A percentile compares a stretch with the other conserved stretches of the same genome.
These are phyloP conservation scores for Notothenia rossii DNA, from an alignment of 2,113 vertebrate species.

Conservation along the genomic window DNA sequence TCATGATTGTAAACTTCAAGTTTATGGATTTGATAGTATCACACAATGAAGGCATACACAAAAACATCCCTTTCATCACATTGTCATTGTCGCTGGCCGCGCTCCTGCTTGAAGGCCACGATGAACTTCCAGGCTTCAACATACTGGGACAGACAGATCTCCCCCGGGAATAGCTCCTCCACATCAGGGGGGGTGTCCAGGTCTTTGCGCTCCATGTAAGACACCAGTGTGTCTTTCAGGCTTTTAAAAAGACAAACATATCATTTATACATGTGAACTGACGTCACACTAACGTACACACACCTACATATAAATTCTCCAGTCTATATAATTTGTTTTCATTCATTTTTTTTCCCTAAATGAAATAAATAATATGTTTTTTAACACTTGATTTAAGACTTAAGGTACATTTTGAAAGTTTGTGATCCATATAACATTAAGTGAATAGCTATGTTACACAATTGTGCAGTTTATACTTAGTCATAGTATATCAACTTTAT, in stretches of 20 bases:
- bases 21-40: background rate
- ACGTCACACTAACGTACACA: background rate
- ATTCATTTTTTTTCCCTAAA: background rate
- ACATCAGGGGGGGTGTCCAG: constrained; percentile 79
- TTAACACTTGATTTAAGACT: background rate
- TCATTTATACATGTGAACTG: constrained; percentile 1
- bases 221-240: constrained; percentile 84
- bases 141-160: constrained; percentile 84
- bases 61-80: background rate
- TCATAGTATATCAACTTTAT: background rate
- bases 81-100: constrained; percentile 65
- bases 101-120: constrained; percentile 82
- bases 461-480: background rate
- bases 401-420: background rate
- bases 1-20: constrained; percentile 56
- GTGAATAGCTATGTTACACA: background rate
- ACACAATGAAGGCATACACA: constrained; percentile 6
- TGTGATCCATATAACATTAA: background rate
- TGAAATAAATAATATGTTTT: background rate
- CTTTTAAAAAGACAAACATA: constrained; percentile 78
- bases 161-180: constrained; percentile 83
- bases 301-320: background rate
- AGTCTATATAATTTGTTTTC: too few relatives aligned
- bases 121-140: constrained; percentile 88
- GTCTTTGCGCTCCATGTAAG: constrained; percentile 88